These are phyloP conservation scores for Chaetodon trifascialis DNA, from an alignment of 2,113 vertebrate species.

Conservation along the genomic window DNA sequence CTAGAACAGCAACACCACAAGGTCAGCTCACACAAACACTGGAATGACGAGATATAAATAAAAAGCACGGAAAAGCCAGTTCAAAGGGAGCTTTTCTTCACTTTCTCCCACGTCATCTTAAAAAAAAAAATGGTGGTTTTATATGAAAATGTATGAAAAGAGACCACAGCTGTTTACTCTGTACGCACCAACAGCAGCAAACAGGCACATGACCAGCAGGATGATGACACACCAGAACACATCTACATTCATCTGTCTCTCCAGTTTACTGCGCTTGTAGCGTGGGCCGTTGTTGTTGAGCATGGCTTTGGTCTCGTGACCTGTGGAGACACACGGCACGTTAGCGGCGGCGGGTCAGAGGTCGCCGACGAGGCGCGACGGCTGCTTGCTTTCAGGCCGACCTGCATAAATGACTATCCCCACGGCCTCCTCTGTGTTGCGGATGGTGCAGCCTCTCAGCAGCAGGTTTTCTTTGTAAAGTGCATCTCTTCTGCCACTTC, in stretches of 20 bases:
- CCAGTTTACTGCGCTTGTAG: conserved; percentile 97
- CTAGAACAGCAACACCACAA: conserved; percentile 79
- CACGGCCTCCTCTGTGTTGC: conserved; percentile 96
- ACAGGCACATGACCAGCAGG: conserved; percentile 94
- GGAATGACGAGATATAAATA: conserved; percentile 21
- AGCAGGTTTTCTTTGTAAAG: conserved; percentile 95
- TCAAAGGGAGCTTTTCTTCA: background rate
- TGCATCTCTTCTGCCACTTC: conserved; percentile 88
- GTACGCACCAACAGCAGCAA: conserved; percentile 92
- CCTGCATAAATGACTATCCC: conserved; percentile 98
- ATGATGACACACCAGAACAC: conserved; percentile 98
- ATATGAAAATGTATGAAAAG: background rate
- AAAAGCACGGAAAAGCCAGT: conserved; percentile 4
- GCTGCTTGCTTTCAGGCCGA: conserved; percentile 53
- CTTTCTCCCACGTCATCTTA: background rate
- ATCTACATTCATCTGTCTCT: conserved; percentile 95
- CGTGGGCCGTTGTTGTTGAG: conserved; percentile 97
- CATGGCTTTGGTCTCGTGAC: conserved; percentile 98
- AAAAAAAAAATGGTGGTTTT: background rate
- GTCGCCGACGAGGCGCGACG: background rate
- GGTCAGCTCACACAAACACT: conserved; percentile 56
- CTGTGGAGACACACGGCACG: conserved; percentile 74
- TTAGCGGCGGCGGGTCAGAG: conserved; percentile 13
- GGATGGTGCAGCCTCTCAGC: conserved; percentile 94
- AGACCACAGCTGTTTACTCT: background rate